Base-by-base conservation (phyloP, 1,140 invertebrate genomes). In the Coenobita brevimanus region DNA sequence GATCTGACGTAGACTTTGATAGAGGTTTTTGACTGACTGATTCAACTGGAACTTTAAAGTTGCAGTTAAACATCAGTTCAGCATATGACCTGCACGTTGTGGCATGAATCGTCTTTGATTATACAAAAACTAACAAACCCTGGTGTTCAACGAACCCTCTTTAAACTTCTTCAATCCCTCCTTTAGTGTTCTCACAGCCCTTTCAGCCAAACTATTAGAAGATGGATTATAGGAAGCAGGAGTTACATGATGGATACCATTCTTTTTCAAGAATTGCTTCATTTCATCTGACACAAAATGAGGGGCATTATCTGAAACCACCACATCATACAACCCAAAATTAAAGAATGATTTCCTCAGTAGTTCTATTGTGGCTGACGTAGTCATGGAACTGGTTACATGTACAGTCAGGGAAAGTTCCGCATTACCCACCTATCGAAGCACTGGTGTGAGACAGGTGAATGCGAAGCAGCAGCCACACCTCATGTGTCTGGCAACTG, bases 161-260 rank as follows among this genome's bases (percentile, higher is more conserved):
- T 69, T 24, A 69, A 69, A 69, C n/a, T 69, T 69, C 33, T 69
- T 33, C 33, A 69, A 69, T 69, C 64, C 64, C n/a, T 69, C 64
- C 33, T 69, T 69, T 10, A 69, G n/a, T 69, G 64, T 69, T 69
- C n/a, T 6, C 33, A 69, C 64, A 4, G 64, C 64, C 64, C 64
- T 10, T 69, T 69, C 64, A 10, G 64, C 64, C 33, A 69, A n/a
- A 27, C 64, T n/a, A 33, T 69, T 69, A 24, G n/a, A 69, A n/a
- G 64, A 69, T 10, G 64, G 64, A 69, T 69, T 24, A 69, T 69
- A 69, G 33, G 64, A n/a, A 27, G 64, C 33, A 27, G 64, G 64
- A 27, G 33, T 69, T n/a, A 69, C n/a, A 69, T 69, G 64, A 8
- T 27, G n/a, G 6, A 69, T 33, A 33, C 33, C 64, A 69, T 69